These are phyloP conservation scores for Galago senegalensis DNA, from an alignment of 2,797 vertebrate species.

Conservation along the genomic window DNA sequence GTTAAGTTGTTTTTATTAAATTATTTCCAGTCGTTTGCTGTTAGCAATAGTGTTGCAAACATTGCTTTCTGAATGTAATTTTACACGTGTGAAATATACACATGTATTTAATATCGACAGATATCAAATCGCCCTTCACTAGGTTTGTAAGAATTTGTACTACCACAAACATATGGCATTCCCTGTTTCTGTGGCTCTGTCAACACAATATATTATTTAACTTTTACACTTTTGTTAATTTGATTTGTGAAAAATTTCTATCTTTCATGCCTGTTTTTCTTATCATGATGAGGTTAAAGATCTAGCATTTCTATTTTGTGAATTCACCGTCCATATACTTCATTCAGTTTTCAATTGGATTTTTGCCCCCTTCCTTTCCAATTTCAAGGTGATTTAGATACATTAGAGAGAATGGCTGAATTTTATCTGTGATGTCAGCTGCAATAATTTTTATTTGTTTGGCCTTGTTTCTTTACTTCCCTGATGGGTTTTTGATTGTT, in stretches of 20 bases:
- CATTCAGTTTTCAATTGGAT: neutral
- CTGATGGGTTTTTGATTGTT: neutral
- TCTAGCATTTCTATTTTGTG: neutral
- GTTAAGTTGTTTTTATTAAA: neutral
- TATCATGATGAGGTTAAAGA: neutral
- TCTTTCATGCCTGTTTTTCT: neutral
- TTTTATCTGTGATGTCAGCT: neutral
- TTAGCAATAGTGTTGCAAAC: neutral
- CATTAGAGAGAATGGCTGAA: neutral
- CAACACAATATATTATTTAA: neutral
- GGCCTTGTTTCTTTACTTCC: neutral
- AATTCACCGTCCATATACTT: neutral
- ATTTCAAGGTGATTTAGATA: neutral
- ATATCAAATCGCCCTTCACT: neutral
- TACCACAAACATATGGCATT: neutral
- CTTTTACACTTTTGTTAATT: neutral
- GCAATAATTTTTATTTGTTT: neutral
- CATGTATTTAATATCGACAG: neutral
- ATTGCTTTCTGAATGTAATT: neutral
- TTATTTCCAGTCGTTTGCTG: neutral
- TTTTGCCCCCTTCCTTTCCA: neutral
- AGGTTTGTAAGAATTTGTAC: neutral
- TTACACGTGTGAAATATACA: neutral
- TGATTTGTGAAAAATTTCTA: neutral
- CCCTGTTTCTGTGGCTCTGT: neutral